Base-by-base conservation (phyloP, 2,113 vertebrate genomes). In the Hippocampus mohnikei region DNA sequence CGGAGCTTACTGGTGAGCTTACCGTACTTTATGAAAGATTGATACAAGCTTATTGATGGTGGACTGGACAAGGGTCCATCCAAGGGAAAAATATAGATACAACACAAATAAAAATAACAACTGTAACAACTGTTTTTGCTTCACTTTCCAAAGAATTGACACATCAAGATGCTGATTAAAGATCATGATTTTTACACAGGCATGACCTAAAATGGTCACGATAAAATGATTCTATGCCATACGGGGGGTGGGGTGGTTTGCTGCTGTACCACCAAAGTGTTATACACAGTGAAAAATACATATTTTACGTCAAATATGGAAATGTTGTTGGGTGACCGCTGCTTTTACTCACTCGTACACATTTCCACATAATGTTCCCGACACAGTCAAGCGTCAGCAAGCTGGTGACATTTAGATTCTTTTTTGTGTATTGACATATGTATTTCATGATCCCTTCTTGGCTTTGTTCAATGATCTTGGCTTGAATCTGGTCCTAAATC, bases 1-100 rank as follows among this genome's bases (percentile, higher is more conserved):
- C 79, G 91, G 80, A 86, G 70, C 70, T 73, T 88, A 72, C 81
- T 77, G 85, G 94, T 95, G 86, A 94, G 94, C 91, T 10, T n/a
- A 55, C 48, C 91, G 9, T n/a, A 55, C 48, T 20, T 46, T 11
- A 63, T 72, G 66, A 66, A 48, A 59, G 37, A 16, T 66, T 72
- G 71, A 75, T 66, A 71, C 70, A 64, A 27, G 55, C 70, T 72
- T 71, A 58, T 76, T 82, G 67, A 53, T 70, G 74, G 16, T 66
- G 68, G 55, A 70, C 23, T 41, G 60, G 29, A 41, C 48, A 53
- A 13, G 13, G 18, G 37, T n/a, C 33, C 8, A 61, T 61, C 23
- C 23, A 27, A 13, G 23, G 55, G 55, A 25, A 58, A 37, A 58
- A 27, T 27, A 25, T 58, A 27, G 23, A 58, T 25, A 27, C 25